Evolutionary conservation across 2,888 invertebrate species (phyloP).

Genomic region (Oligia fasciuncula): DNA sequence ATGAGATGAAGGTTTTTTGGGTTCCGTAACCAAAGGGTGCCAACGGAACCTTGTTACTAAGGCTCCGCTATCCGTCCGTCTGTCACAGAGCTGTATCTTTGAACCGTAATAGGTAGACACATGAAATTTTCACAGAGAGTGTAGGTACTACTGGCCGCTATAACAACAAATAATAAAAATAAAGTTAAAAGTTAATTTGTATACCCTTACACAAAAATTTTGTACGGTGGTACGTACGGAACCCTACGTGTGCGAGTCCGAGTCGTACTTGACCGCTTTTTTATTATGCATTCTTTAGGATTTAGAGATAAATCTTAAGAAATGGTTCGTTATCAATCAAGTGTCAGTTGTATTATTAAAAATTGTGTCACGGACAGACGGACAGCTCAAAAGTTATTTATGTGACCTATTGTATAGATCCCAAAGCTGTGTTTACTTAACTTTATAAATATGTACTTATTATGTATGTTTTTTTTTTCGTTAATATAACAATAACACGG

Average conservation of each 20-base stretch:
- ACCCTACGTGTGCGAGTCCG: background rate
- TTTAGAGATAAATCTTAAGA: conserved; percentile 51
- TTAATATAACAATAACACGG: conserved; percentile 17
- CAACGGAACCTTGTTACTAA: background rate
- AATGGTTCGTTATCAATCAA: conserved; percentile 78
- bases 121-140: background rate
- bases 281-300: conserved; percentile 63
- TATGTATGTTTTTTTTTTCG: background rate
- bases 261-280: background rate
- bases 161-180: background rate
- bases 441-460: background rate
- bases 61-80: background rate
- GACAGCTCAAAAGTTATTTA: conserved; percentile 73
- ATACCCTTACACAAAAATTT: background rate
- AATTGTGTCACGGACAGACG: conserved; percentile 72
- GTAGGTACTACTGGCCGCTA: background rate
- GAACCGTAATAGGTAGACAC: background rate
- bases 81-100: background rate
- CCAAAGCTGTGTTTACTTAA: conserved; percentile 31
- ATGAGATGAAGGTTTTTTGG: conserved; percentile 66
- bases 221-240: background rate
- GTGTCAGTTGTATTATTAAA: conserved; percentile 54
- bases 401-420: conserved; percentile 44
- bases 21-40: background rate
- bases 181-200: too few relatives aligned